Conservation (phyloP, 2,113 vertebrate species). For the Irena cyanogastra region DNA sequence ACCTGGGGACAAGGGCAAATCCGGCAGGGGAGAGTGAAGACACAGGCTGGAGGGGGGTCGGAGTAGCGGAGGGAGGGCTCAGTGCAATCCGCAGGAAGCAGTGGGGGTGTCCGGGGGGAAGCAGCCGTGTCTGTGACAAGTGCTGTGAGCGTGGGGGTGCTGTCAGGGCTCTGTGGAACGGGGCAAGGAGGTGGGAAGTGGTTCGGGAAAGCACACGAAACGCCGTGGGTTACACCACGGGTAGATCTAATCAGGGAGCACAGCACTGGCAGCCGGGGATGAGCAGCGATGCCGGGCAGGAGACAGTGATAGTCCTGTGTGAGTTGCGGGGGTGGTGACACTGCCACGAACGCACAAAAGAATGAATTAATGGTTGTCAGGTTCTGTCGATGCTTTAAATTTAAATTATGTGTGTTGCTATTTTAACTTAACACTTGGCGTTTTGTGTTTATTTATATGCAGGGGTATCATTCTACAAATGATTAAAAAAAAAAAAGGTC, state of each 20-base stretch:
- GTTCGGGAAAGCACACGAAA: background rate
- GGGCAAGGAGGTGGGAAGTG: background rate
- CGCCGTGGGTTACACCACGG: accelerated
- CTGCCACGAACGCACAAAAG: background rate
- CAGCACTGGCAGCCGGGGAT: background rate
- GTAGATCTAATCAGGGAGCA: background rate
- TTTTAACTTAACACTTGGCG: background rate
- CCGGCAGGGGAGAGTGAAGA: background rate
- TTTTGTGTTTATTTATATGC: background rate
- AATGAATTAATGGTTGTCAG: background rate
- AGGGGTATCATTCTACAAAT: background rate
- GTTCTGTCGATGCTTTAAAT: background rate
- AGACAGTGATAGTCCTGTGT: background rate
- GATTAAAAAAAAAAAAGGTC: too few species aligned
- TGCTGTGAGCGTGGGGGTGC: background rate
- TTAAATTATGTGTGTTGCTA: background rate
- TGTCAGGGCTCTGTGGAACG: background rate
- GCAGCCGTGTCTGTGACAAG: background rate
- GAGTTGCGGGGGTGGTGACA: background rate
- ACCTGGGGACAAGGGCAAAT: background rate
- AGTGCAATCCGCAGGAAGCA: background rate
- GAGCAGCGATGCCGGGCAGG: background rate
- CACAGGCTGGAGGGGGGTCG: background rate
- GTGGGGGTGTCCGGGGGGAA: background rate
- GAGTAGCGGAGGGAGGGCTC: background rate